Evolutionary conservation across 53 echinoderm and acorn worm genomes (phyloP).

Genomic region (Hippasteria phrygiana): DNA sequence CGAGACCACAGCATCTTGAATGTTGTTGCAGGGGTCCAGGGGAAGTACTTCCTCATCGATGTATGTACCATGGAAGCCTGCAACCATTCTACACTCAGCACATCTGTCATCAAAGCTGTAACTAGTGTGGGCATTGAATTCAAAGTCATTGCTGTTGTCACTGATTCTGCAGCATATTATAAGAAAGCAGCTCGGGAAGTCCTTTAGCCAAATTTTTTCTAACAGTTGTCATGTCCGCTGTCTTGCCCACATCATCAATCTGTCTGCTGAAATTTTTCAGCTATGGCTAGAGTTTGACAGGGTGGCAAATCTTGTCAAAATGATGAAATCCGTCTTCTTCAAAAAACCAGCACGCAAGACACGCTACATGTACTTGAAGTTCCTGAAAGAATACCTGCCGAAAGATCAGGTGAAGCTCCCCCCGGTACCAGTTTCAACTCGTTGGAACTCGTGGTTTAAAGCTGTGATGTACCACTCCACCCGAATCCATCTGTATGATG

Average conservation of each 20-base stretch:
- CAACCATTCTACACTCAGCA: conserved; percentile 67
- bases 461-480: conserved; percentile 67
- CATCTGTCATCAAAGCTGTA: conserved; percentile 68
- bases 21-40: conserved; percentile 65
- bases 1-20: conserved; percentile 73
- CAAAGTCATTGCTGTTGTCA: conserved; percentile 69
- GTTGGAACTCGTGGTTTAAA: conserved; percentile 77
- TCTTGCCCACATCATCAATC: conserved; percentile 74
- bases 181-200: conserved; percentile 74
- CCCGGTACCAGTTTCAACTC: conserved; percentile 75
- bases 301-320: conserved; percentile 57
- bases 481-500: conserved; percentile 73
- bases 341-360: conserved; percentile 76
- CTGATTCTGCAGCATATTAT: conserved; percentile 76
- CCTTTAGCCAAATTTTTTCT: conserved; percentile 61
- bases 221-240: conserved; percentile 70
- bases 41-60: conserved; percentile 75
- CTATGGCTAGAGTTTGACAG: conserved; percentile 71
- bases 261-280: conserved; percentile 71
- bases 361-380: conserved; percentile 71
- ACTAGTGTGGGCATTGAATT: conserved; percentile 57
- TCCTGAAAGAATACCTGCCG: conserved; percentile 67
- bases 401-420: conserved; percentile 73
- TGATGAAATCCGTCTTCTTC: conserved; percentile 75
- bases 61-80: conserved; percentile 68